phyloP scores from a whole-genome alignment of 1,140 invertebrate species.

The Temnothorax nylanderi region DNA sequence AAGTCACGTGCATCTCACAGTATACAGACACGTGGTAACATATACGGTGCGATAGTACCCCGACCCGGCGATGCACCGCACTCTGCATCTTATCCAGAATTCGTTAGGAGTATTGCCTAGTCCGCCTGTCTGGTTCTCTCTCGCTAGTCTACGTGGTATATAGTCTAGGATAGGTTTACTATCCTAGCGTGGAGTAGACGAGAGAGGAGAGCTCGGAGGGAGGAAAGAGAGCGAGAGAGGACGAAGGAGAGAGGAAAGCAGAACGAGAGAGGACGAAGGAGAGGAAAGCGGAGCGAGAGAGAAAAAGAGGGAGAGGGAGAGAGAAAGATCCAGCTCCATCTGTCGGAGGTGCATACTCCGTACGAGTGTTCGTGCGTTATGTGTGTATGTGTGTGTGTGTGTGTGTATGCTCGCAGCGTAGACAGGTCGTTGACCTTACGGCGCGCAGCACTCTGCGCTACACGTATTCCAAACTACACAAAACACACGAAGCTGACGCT shows the following conservation, averaged over 20 bases:
- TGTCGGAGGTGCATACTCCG: slow-evolving; percentile 73
- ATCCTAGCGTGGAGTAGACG: slow-evolving; percentile 26
- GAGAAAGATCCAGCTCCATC: slow-evolving; percentile 75
- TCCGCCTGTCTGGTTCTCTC: slow-evolving; percentile 9
- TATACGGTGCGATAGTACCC: neutral
- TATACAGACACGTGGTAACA: slow-evolving; percentile 19
- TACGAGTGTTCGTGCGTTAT: slow-evolving; percentile 38
- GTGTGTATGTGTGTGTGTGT: slow-evolving; percentile 27
- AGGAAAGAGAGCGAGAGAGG: slow-evolving; percentile 32
- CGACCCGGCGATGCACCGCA: neutral
- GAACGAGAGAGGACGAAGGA: neutral
- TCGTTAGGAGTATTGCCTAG: slow-evolving; percentile 64
- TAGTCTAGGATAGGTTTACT: slow-evolving; percentile 76
- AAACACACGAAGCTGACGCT: slow-evolving; percentile 78
- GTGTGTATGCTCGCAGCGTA: slow-evolving; percentile 72
- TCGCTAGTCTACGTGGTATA: slow-evolving; percentile 45
- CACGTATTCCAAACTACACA: slow-evolving; percentile 81
- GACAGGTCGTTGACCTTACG: slow-evolving; percentile 83
- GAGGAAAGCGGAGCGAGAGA: slow-evolving; percentile 34
- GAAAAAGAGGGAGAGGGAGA: slow-evolving; percentile 42
- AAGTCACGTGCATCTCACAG: slow-evolving; percentile 11
- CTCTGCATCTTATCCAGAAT: slow-evolving; percentile 45
- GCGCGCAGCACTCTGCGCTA: slow-evolving; percentile 78
- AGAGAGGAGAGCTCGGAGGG: neutral
- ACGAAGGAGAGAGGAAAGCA: neutral